Conservation (phyloP, 2,113 vertebrate species). For the Cnemophilus loriae region DNA sequence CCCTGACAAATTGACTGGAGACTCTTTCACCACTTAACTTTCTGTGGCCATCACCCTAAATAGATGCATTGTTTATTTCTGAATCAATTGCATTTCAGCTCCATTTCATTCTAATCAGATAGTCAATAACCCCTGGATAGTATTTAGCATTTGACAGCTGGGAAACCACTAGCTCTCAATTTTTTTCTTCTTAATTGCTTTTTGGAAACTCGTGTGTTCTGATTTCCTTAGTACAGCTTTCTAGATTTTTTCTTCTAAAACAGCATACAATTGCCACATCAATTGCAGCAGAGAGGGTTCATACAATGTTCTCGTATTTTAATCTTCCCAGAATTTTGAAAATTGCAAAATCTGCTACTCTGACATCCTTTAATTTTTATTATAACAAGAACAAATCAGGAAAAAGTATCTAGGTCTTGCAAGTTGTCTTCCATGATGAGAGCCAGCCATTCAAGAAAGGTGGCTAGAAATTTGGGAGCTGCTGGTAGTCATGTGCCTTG, state of each 20-base stretch:
- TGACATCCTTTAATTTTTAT: not conserved
- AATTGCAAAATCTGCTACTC: not conserved
- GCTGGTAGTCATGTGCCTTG: not conserved
- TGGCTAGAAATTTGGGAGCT: not conserved
- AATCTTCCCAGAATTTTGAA: not conserved
- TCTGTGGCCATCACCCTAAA: constrained; percentile 47
- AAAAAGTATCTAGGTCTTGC: not conserved
- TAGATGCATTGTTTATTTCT: constrained; percentile 58
- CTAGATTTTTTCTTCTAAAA: not conserved
- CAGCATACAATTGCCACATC: not conserved
- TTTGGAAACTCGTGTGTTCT: not conserved
- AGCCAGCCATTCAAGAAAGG: not conserved
- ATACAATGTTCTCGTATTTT: not conserved
- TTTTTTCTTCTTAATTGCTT: constrained; percentile 47
- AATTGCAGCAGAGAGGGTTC: not conserved
- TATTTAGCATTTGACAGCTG: constrained; percentile 47
- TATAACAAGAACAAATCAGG: not conserved
- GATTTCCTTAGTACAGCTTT: not conserved
- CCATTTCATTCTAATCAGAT: constrained; percentile 66
- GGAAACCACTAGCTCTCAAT: not conserved
- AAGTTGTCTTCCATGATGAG: not conserved
- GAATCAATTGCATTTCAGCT: constrained; percentile 65
- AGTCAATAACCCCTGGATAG: constrained; percentile 56
- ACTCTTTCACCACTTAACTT: constrained; percentile 24
- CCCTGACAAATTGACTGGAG: not conserved